These are phyloP conservation scores for Diplazon laetatorius DNA, from an alignment of 2,888 invertebrate species.

Conservation along the genomic window DNA sequence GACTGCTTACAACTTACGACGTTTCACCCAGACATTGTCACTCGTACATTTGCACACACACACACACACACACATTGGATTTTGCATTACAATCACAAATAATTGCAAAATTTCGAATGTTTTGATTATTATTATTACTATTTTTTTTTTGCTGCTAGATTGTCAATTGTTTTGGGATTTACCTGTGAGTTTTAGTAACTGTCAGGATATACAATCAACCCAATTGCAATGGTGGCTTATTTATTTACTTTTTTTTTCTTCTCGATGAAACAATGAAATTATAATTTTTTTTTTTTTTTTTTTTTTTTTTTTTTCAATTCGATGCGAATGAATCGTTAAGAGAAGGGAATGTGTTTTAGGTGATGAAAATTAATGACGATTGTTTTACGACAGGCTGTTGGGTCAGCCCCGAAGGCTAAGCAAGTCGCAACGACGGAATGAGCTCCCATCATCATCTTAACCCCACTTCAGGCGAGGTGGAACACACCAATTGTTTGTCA, in stretches of 20 bases:
- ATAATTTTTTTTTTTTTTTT: too few species aligned
- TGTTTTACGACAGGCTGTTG: conserved; percentile 4
- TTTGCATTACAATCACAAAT: too few species aligned
- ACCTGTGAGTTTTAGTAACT: neutral
- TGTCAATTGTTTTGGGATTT: conserved; percentile 7
- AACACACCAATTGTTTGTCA: conserved; percentile 89
- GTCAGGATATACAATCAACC: conserved; percentile 1
- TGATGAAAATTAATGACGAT: neutral
- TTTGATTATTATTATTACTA: conserved; percentile 11
- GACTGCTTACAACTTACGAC: too few species aligned
- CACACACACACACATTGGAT: too few species aligned
- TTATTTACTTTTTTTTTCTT: too few species aligned
- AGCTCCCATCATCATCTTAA: conserved; percentile 79
- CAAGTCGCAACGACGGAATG: conserved; percentile 68
- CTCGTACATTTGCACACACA: too few species aligned
- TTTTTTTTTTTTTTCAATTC: neutral
- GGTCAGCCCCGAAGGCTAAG: conserved; percentile 25
- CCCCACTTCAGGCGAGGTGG: conserved; percentile 85
- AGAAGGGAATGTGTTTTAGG: neutral
- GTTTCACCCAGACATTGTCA: too few species aligned
- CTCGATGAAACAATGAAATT: too few species aligned
- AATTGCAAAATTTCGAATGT: conserved; percentile 1
- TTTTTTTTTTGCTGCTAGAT: neutral
- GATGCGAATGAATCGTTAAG: neutral
- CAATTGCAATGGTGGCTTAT: neutral